Conservation (phyloP, 2,888 invertebrate species). For the Pammene fasciana region DNA sequence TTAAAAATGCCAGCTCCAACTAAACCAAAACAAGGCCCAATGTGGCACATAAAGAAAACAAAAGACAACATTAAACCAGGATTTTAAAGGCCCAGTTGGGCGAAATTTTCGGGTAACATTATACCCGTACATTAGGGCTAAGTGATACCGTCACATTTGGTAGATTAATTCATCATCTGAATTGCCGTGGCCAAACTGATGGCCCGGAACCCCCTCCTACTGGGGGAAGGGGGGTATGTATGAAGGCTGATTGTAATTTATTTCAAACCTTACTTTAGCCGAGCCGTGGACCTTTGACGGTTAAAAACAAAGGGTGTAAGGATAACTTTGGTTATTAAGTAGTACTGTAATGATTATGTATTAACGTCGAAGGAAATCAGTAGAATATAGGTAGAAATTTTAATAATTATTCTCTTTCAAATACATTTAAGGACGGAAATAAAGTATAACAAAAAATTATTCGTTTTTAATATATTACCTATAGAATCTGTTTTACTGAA, state of each 20-base stretch:
- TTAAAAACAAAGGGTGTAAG: slow-evolving; percentile 11
- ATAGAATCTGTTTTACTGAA: too few species aligned
- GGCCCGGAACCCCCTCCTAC: slow-evolving; percentile 71
- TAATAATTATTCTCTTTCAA: too few species aligned
- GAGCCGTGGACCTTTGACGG: slow-evolving; percentile 1
- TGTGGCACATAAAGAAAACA: slow-evolving; percentile 55
- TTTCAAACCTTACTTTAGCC: slow-evolving; percentile 35
- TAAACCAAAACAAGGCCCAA: slow-evolving; percentile 21
- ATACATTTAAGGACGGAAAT: too few species aligned
- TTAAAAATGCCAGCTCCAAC: too few species aligned
- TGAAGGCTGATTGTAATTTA: slow-evolving; percentile 47
- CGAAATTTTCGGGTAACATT: slow-evolving; percentile 78
- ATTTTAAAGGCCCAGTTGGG: slow-evolving; percentile 62
- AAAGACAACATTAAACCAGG: slow-evolving; percentile 65
- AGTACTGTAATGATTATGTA: background rate
- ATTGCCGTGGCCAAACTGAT: slow-evolving; percentile 84
- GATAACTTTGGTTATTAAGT: background rate
- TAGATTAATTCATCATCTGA: slow-evolving; percentile 84
- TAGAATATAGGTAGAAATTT: too few species aligned
- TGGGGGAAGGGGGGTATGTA: slow-evolving; percentile 48
- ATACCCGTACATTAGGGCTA: slow-evolving; percentile 83
- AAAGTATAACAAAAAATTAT: too few species aligned
- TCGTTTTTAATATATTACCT: too few species aligned
- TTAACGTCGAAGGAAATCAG: too few species aligned
- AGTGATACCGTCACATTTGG: slow-evolving; percentile 84